A percentile compares a stretch with the other conserved stretches of the same genome.
These are phyloP conservation scores for Leuciscus idus DNA, from an alignment of 2,113 vertebrate genomes.

Conservation along the genomic window DNA sequence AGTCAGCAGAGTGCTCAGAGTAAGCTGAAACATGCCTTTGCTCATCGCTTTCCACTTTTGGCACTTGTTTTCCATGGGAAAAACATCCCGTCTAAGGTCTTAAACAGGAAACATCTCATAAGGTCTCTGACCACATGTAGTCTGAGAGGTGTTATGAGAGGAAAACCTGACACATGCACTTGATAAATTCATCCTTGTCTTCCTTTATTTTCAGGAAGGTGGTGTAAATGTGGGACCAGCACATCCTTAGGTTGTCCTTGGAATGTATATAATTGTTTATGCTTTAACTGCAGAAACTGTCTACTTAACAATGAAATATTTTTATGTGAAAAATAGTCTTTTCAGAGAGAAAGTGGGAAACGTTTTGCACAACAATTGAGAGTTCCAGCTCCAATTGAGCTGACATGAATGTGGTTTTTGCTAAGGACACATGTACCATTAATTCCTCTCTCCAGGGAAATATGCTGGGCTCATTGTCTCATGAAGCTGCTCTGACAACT, in stretches of 20 bases:
- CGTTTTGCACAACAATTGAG: slow-evolving; percentile 46
- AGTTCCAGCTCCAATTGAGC: slow-evolving; percentile 58
- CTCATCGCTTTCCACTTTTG: not conserved
- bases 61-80: slow-evolving; percentile 2
- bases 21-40: slow-evolving; percentile 16
- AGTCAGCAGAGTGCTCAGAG: not conserved
- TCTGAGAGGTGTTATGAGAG: not conserved
- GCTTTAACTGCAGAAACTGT: not conserved
- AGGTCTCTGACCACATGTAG: not conserved
- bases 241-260: slow-evolving; percentile 2
- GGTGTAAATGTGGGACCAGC: not conserved
- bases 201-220: slow-evolving; percentile 7
- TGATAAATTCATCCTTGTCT: not conserved
- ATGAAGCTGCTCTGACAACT: slow-evolving; percentile 63
- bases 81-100: not conserved
- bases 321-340: not conserved
- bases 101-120: slow-evolving; percentile 17
- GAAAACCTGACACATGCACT: not conserved
- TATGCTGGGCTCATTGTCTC: slow-evolving; percentile 72
- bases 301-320: not conserved
- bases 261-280: not conserved
- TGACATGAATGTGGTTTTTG: slow-evolving; percentile 63
- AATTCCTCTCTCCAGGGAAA: slow-evolving; percentile 65
- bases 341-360: slow-evolving; percentile 38
- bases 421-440: slow-evolving; percentile 52